Evolutionary conservation across 2,113 vertebrate species (phyloP).

Genomic region (Gallinago jamesoni): DNA sequence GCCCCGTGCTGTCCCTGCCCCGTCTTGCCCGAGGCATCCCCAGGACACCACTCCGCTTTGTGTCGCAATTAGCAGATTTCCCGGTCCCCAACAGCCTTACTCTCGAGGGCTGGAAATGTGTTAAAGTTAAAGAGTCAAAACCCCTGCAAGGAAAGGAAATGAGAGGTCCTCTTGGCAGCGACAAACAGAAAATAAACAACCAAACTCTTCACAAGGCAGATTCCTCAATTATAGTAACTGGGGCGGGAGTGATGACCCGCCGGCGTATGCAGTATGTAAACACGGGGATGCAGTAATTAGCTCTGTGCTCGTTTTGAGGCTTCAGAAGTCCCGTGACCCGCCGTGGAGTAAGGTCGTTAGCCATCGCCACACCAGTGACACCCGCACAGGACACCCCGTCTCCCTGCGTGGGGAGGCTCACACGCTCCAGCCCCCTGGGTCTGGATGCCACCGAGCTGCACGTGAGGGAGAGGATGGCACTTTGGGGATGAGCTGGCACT

Average conservation of each 20-base stretch:
- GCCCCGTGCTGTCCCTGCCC: accelerated
- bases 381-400: conserved; percentile 65
- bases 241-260: conserved; percentile 78
- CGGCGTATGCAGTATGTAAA: conserved; percentile 89
- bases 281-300: conserved; percentile 91
- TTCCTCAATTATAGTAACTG: conserved; percentile 71
- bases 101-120: conserved; percentile 44
- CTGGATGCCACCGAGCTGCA: background rate
- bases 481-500: background rate
- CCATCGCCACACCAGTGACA: conserved; percentile 79
- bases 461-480: background rate
- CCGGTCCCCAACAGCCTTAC: background rate
- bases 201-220: conserved; percentile 63
- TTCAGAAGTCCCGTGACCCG: conserved; percentile 80
- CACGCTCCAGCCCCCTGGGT: background rate
- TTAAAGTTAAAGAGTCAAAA: conserved; percentile 66
- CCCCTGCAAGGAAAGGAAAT: conserved; percentile 57
- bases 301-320: conserved; percentile 79
- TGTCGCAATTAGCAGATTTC: background rate
- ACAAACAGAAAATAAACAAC: conserved; percentile 79
- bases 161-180: conserved; percentile 69
- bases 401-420: background rate
- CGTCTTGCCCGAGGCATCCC: background rate
- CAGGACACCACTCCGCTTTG: background rate
- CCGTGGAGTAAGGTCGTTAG: conserved; percentile 81